Evolutionary conservation across 2,888 invertebrate genomes (phyloP), one percentile per base, ranked within the genome.

Genomic region (Chrysotoxum bicinctum): DNA sequence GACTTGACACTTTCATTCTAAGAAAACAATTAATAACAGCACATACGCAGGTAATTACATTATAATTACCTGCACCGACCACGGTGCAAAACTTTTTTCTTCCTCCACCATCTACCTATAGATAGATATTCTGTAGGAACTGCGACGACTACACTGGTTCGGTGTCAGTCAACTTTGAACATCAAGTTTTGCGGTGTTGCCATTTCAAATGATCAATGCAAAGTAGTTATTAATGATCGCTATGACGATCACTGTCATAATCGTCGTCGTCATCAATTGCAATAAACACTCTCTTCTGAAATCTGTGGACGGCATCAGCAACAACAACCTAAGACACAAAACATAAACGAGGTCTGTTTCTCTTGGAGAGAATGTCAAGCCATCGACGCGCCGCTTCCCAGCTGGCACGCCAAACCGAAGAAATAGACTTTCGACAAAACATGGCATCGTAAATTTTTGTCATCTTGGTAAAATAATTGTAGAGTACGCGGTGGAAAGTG

Each of bases 191-290:
- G 19, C 68, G 5, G 30, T 43, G 19, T 16, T 64, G 62, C 48
- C 73, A 83, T 56, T 62, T 62, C 64, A 83, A 83, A 83, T 83
- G 83, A 83, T 79, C 79, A 64, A 84, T 79, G 74, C 74, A 84
- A 84, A 75, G 75, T 43, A 70, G 74, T 79, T 79, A 84, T 84
- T 84, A 84, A 84, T 79, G 83, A 79, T 75, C 50, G n/a, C 26
- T 21, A 52, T 37, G 74, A 75, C 45, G 70, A 79, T 79, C 75
- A 66, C 37, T 50, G 75, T 79, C 74, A 79, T 79, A 74, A 79
- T 76, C 77, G 77, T 60, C 77, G 77, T 60, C 79, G 21, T 66
- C 79, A 75, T 79, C 74, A 79, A 77, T 77, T 79, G 83, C 79
- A 66, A 75, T 79, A 75, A 84, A 84, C 64, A 79, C 83, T 66